Conservation (phyloP, 2,113 vertebrate genomes). For the Eudorcas thomsonii region DNA sequence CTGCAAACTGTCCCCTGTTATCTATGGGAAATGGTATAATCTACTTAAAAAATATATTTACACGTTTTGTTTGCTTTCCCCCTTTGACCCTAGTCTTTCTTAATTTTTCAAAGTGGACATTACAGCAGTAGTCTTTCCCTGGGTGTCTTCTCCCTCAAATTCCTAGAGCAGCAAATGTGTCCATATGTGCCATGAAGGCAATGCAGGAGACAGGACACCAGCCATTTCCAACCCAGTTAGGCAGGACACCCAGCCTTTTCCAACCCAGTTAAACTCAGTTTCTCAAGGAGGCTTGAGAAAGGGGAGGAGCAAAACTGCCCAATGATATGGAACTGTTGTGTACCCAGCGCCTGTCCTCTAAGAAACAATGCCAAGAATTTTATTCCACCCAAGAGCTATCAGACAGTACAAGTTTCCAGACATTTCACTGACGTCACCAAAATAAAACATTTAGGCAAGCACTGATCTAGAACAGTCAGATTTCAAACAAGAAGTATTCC, state of each 20-base stretch:
- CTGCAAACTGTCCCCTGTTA: background rate
- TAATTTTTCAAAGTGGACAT: slow-evolving; percentile 27
- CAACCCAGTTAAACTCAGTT: background rate
- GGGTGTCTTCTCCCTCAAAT: background rate
- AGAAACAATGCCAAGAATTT: slow-evolving; percentile 35
- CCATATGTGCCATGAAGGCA: background rate
- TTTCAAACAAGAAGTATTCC: slow-evolving; percentile 26
- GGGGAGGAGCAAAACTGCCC: background rate
- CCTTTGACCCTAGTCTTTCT: background rate
- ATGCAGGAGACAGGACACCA: background rate
- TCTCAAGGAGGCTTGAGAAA: slow-evolving; percentile 1
- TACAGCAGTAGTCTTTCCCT: background rate
- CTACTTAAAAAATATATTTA: background rate
- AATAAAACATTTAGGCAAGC: slow-evolving; percentile 18
- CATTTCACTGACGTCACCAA: slow-evolving; percentile 7
- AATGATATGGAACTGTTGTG: background rate
- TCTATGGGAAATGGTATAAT: slow-evolving; percentile 23
- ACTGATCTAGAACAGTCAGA: slow-evolving; percentile 13
- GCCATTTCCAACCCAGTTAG: background rate
- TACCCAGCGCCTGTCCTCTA: slow-evolving; percentile 18
- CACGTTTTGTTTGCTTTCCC: slow-evolving; percentile 22
- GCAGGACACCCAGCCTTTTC: background rate
- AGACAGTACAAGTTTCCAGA: slow-evolving; percentile 9
- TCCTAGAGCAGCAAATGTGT: background rate
- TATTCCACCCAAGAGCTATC: slow-evolving; percentile 51